Evolutionary conservation across 2,888 invertebrate genomes (phyloP).

Genomic region (Lasioglossum marginatum): DNA sequence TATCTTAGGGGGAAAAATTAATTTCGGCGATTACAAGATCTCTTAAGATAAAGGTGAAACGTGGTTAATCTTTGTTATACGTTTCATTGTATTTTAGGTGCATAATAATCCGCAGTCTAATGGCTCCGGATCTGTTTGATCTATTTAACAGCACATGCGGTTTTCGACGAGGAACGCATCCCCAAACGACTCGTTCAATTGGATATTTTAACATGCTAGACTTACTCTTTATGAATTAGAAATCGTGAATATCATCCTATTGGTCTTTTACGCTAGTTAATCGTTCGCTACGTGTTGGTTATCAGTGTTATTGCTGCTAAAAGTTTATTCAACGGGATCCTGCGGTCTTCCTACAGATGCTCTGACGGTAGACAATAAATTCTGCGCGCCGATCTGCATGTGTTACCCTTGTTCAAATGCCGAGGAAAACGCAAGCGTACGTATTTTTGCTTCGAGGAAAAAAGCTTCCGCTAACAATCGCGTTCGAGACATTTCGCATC

Average conservation of each 20-base stretch:
- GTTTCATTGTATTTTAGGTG: neutral
- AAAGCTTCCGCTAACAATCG: slow-evolving; percentile 55
- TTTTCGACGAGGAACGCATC: slow-evolving; percentile 1
- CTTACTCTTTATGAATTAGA: slow-evolving; percentile 70
- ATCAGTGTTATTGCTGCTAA: slow-evolving; percentile 71
- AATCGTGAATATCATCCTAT: slow-evolving; percentile 70
- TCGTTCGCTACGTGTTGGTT: slow-evolving; percentile 64
- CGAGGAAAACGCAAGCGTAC: slow-evolving; percentile 56
- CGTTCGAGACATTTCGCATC: slow-evolving; percentile 37
- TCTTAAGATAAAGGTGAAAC: neutral
- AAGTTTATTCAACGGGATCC: slow-evolving; percentile 60
- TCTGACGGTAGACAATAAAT: slow-evolving; percentile 48
- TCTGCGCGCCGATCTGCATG: slow-evolving; percentile 25
- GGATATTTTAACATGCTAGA: slow-evolving; percentile 60
- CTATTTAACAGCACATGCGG: neutral
- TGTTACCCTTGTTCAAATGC: slow-evolving; percentile 22
- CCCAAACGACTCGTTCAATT: slow-evolving; percentile 37
- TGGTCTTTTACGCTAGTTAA: slow-evolving; percentile 72
- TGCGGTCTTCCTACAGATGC: slow-evolving; percentile 45
- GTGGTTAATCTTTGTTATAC: neutral
- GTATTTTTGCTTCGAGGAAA: slow-evolving; percentile 51
- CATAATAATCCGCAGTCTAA: neutral
- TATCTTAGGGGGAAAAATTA: neutral
- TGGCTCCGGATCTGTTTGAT: neutral
- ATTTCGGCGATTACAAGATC: neutral